Conservation (phyloP, 2,113 vertebrate species). For the Laterallus jamaicensis region DNA sequence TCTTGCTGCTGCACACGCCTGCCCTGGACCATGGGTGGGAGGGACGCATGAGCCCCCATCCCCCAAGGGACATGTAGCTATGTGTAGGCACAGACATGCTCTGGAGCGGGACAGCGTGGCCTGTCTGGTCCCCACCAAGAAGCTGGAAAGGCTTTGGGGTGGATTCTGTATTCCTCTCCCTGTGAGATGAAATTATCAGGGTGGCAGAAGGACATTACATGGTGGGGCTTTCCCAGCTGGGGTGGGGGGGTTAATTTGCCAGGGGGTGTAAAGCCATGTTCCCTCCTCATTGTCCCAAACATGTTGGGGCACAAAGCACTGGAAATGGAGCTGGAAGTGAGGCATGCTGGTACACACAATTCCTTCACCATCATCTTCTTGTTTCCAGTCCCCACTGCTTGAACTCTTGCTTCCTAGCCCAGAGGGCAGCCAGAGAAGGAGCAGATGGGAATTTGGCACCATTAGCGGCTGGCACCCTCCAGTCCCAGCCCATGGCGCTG, state of each 20-base stretch:
- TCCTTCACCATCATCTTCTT: not conserved
- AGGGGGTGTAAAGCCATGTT: not conserved
- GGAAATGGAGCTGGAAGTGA: not conserved
- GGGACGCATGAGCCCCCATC: not conserved
- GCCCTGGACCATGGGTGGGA: not conserved
- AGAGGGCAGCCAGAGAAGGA: not conserved
- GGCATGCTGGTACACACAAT: not conserved
- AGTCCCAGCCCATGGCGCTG: not conserved
- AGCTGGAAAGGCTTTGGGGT: not conserved
- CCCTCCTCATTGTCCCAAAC: not conserved
- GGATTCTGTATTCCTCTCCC: not conserved
- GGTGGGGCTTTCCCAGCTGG: not conserved
- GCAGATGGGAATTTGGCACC: not conserved
- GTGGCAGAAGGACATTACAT: not conserved
- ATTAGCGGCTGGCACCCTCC: not conserved
- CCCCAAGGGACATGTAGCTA: not conserved
- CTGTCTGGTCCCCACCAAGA: not conserved
- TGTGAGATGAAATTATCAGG: not conserved
- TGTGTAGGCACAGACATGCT: accelerated
- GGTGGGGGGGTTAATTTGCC: not conserved
- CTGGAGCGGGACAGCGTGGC: not conserved
- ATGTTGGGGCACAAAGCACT: not conserved
- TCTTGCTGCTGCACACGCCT: not conserved
- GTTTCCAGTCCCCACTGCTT: not conserved
- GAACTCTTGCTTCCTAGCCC: not conserved